Evolutionary conservation across 2,113 vertebrate genomes (phyloP).

Genomic region (Paradisaea rubra): DNA sequence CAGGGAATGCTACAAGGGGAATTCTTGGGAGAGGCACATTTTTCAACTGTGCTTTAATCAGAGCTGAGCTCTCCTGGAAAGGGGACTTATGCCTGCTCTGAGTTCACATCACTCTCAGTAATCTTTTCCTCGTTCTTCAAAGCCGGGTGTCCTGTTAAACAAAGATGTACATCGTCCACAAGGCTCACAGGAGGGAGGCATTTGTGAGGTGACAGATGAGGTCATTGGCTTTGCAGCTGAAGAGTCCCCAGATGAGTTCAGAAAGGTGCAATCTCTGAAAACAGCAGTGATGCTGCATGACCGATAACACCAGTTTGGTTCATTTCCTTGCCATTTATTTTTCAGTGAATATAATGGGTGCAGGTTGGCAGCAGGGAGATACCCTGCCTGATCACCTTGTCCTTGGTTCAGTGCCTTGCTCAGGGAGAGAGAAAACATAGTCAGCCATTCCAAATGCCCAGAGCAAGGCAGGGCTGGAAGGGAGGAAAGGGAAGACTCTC

Average conservation of each 20-base stretch:
- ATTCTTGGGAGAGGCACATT: neutral
- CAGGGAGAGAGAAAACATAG: neutral
- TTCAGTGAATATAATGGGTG: neutral
- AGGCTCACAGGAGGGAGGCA: neutral
- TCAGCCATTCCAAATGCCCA: neutral
- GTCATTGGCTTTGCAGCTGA: slow-evolving; percentile 11
- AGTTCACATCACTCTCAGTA: slow-evolving; percentile 8
- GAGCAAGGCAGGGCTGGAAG: neutral
- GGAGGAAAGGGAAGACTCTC: neutral
- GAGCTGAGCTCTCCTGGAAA: slow-evolving; percentile 5
- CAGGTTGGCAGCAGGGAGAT: neutral
- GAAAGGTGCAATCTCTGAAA: neutral
- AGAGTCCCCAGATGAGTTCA: neutral
- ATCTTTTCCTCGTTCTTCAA: neutral
- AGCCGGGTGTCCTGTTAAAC: slow-evolving; percentile 10
- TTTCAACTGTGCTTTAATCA: slow-evolving; percentile 5
- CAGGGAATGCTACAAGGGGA: neutral
- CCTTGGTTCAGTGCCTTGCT: neutral
- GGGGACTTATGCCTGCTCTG: slow-evolving; percentile 8
- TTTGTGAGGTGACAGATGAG: neutral
- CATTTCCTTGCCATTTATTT: neutral
- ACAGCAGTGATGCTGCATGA: neutral
- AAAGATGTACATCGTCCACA: neutral
- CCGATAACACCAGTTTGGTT: neutral
- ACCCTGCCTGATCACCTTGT: neutral